Base-by-base conservation (phyloP, 2,888 invertebrate species). In the Anticlea derivata region DNA sequence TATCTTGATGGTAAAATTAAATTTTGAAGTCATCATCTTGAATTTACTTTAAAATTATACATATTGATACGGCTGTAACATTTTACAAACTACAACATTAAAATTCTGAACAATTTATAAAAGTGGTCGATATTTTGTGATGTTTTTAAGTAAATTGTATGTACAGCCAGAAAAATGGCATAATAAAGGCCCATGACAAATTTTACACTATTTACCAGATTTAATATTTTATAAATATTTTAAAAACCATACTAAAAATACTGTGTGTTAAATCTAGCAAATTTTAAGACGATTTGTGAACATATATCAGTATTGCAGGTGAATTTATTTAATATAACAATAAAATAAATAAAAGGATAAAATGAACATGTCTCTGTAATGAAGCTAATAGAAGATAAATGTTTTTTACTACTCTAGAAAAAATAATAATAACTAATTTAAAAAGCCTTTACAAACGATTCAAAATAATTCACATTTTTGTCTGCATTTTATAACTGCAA, bases 41-140 rank as follows among this genome's bases (percentile, higher is more conserved):
- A 26, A 27, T 44, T 31, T 23, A 43, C 2, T 44, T 34, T 27
- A 17, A 3, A 17, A 17, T 27, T 29, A 37, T 27, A 50, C 35
- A 45, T 24, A 27, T 22, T 29, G 26, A 33, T 20, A 34, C 17
- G 1, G 12, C 13, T 27, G 29, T 13, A 37, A 30, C 11, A 46
- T 48, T n/a, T n/a, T 27, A 34, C 27, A 35, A 22, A 24, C 24
- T 30, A 41, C 41, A 48, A 50, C 29, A 38, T 35, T 47, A 55
- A 54, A 60, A 57, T 50, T 52, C 44, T 60, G 52, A 43, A 55
- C 52, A 57, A 50, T 50, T 47, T 37, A 57, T 51, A 44, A 50
- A 55, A 56, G 60, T 45, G 24, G 33, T 29, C 6, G 10, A 37
- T 27, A 55, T 57, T 61, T 48, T 60, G 70, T 75, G 69, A 71